Percentiles rank a stretch among this genome's conserved stretches.
phyloP scores from a whole-genome alignment of 2,888 invertebrate species.

The Caenorhabditis zanzibari region DNA sequence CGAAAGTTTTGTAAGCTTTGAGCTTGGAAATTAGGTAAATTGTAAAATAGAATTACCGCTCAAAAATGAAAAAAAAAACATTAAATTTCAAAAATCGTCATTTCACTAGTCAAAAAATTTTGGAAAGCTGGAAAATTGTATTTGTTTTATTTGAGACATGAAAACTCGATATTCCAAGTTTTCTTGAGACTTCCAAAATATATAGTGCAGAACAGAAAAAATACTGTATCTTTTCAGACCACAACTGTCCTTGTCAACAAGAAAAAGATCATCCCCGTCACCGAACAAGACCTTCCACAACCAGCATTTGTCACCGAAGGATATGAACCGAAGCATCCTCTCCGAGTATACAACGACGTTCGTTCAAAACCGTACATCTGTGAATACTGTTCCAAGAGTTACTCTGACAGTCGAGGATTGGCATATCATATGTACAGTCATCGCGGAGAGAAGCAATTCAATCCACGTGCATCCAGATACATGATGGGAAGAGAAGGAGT shows the following conservation, averaged over 20 bases:
- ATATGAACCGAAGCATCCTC: constrained; percentile 81
- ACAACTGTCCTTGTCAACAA: constrained; percentile 55
- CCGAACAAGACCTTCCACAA: constrained; percentile 76
- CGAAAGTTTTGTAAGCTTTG: not conserved
- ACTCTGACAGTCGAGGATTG: constrained; percentile 79
- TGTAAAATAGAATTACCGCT: too few relatives aligned
- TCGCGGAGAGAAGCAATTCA: constrained; percentile 80
- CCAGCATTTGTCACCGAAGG: constrained; percentile 80
- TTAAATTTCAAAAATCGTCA: too few relatives aligned
- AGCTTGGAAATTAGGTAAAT: not conserved
- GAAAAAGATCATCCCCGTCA: constrained; percentile 52
- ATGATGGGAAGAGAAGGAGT: constrained; percentile 80
- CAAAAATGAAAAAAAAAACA: too few relatives aligned
- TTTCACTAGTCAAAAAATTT: too few relatives aligned
- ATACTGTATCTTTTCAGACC: constrained; percentile 36
- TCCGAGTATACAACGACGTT: constrained; percentile 80
- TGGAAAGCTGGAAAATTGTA: too few relatives aligned
- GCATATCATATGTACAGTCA: constrained; percentile 82
- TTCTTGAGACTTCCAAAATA: too few relatives aligned
- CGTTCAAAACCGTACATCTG: constrained; percentile 83
- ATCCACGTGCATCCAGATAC: constrained; percentile 81
- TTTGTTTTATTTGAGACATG: too few relatives aligned
- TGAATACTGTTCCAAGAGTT: constrained; percentile 83
- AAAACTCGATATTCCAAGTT: too few relatives aligned
- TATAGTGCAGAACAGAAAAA: too few relatives aligned